A percentile compares a stretch with the other conserved stretches of the same genome.
phyloP scores from a whole-genome alignment of 2,888 invertebrate species.

The Drosophila kuntzei region DNA sequence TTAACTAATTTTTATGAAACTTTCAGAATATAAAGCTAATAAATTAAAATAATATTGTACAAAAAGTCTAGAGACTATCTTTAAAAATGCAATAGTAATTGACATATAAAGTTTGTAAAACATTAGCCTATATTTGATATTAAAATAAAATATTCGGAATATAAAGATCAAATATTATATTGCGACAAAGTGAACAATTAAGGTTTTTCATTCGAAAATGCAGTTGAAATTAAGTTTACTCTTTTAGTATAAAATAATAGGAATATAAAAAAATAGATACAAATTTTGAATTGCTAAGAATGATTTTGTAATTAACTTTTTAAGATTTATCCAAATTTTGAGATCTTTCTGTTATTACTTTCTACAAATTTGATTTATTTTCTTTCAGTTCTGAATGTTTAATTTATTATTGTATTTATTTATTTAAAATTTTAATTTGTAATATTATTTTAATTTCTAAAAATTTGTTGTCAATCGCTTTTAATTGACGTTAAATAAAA shows the following conservation, averaged over 20 bases:
- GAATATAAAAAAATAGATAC: not conserved
- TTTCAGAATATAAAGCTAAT: not conserved
- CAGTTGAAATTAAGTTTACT: too few relatives aligned
- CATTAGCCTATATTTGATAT: not conserved
- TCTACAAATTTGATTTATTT: too few relatives aligned
- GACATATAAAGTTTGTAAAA: not conserved
- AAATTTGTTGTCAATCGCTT: too few relatives aligned
- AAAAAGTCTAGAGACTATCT: not conserved
- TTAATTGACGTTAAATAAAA: too few relatives aligned
- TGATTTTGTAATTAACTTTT: not conserved
- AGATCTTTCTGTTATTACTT: not conserved
- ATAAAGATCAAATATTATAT: not conserved
- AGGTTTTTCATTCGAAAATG: too few relatives aligned
- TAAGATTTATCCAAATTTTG: fast-evolving
- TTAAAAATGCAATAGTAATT: too few relatives aligned
- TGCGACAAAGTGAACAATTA: too few relatives aligned
- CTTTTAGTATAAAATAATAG: not conserved
- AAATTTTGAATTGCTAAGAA: not conserved
- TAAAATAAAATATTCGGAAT: not conserved
- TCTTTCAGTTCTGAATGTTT: too few relatives aligned
- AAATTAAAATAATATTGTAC: not conserved
- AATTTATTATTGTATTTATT: too few relatives aligned
- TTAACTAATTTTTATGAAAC: not conserved
- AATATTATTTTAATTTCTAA: too few relatives aligned
- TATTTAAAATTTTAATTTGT: too few relatives aligned